Evolutionary conservation across 35 echinoderm and acorn worm genomes (phyloP).

Genomic region (Amphiura filiformis): DNA sequence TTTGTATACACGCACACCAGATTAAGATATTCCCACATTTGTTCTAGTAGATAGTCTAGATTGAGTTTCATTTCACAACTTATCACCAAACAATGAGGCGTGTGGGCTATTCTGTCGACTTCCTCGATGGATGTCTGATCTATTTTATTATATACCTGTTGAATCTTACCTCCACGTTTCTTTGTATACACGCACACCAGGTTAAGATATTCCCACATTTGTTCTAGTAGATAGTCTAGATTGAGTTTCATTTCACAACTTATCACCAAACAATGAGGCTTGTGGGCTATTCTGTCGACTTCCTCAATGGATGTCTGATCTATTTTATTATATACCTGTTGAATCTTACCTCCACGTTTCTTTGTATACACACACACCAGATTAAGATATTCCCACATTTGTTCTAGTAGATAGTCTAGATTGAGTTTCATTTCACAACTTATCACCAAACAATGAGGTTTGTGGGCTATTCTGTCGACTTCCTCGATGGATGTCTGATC

Average conservation of each 20-base stretch:
- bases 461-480: slow-evolving; percentile 80
- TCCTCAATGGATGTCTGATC: slow-evolving; percentile 97
- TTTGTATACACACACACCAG: slow-evolving; percentile 93
- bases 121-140: slow-evolving; percentile 97
- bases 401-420: slow-evolving; percentile 84
- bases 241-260: slow-evolving; percentile 99
- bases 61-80: slow-evolving; percentile 99
- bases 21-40: slow-evolving; percentile 86
- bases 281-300: slow-evolving; percentile 79
- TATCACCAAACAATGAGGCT: slow-evolving; percentile 83
- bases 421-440: slow-evolving; percentile 99
- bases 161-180: slow-evolving; percentile 67
- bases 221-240: slow-evolving; percentile 83
- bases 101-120: slow-evolving; percentile 80
- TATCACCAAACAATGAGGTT: slow-evolving; percentile 83
- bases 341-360: slow-evolving; percentile 62
- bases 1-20: slow-evolving; percentile 91
- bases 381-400: slow-evolving; percentile 85
- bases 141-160: slow-evolving; percentile 92
- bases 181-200: slow-evolving; percentile 93
- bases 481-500: slow-evolving; percentile 96
- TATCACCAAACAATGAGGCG: slow-evolving; percentile 82
- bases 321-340: slow-evolving; percentile 79
- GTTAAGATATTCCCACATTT: slow-evolving; percentile 86
- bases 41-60: slow-evolving; percentile 84